Conservation (phyloP, 2,113 vertebrate species). For the Bufo gargarizans region DNA sequence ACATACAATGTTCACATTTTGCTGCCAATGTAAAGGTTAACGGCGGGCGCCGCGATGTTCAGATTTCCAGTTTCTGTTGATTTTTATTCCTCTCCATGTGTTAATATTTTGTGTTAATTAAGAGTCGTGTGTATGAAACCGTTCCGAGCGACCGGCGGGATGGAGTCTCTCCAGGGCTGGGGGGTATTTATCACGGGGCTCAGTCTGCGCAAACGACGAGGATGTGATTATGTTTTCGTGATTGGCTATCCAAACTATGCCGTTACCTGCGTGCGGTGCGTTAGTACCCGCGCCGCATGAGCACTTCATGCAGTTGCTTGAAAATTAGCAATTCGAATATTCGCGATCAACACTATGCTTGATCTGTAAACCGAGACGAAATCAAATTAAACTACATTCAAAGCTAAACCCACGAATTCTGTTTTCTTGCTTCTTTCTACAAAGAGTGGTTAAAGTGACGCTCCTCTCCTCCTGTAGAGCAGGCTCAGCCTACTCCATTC, state of each 20-base stretch:
- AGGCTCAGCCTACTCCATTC: too few species aligned
- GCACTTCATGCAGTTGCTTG: too few species aligned
- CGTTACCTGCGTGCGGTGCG: neutral
- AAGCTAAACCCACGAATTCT: too few species aligned
- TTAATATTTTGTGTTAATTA: conserved; percentile 37
- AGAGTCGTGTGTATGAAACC: neutral
- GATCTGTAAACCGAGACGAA: too few species aligned
- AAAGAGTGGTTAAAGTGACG: too few species aligned
- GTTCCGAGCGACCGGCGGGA: neutral
- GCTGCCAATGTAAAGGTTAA: conserved; percentile 25
- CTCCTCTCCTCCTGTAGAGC: too few species aligned
- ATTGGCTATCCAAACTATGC: neutral
- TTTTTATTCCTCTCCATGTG: conserved; percentile 1
- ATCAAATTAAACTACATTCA: too few species aligned
- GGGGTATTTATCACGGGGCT: neutral
- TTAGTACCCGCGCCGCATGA: too few species aligned
- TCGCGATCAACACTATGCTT: too few species aligned
- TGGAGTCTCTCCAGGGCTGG: neutral
- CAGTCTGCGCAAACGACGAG: neutral
- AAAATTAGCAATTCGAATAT: too few species aligned
- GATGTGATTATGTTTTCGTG: neutral
- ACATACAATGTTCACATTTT: conserved; percentile 18
- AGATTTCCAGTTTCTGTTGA: conserved; percentile 31
- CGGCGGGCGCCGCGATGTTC: neutral
- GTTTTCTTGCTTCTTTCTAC: too few species aligned